Conservation (phyloP, 2,113 vertebrate species). For the Cyprinus carpio region DNA sequence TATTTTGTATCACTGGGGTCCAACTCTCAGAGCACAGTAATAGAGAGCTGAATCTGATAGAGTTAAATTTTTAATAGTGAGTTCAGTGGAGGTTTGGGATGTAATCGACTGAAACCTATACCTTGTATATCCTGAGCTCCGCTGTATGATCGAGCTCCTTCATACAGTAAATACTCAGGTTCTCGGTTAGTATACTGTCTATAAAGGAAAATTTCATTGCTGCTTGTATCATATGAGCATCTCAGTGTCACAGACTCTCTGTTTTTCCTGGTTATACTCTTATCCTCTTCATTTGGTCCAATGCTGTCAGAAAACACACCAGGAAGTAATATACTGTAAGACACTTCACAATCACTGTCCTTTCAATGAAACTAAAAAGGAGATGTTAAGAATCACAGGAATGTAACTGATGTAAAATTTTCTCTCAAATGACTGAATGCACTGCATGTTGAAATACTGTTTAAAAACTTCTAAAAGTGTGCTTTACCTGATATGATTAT, state of each 20-base stretch:
- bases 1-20: not conserved
- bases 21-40: not conserved
- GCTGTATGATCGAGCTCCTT: not conserved
- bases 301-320: constrained; percentile 7
- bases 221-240: too few relatives aligned
- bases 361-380: not conserved
- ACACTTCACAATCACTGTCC: not conserved
- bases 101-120: not conserved
- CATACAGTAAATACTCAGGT: not conserved
- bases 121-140: not conserved
- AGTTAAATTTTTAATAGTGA: not conserved
- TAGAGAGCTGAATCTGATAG: not conserved
- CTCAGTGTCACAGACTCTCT: too few relatives aligned
- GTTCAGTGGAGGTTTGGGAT: not conserved
- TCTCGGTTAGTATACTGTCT: not conserved
- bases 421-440: not conserved
- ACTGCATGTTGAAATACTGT: not conserved
- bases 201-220: too few relatives aligned
- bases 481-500: not conserved
- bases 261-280: not conserved
- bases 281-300: not conserved
- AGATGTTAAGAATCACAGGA: not conserved
- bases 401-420: not conserved
- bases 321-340: not conserved
- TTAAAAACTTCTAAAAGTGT: not conserved